Conservation (phyloP, 2,888 invertebrate species). For the Diplazon laetatorius region DNA sequence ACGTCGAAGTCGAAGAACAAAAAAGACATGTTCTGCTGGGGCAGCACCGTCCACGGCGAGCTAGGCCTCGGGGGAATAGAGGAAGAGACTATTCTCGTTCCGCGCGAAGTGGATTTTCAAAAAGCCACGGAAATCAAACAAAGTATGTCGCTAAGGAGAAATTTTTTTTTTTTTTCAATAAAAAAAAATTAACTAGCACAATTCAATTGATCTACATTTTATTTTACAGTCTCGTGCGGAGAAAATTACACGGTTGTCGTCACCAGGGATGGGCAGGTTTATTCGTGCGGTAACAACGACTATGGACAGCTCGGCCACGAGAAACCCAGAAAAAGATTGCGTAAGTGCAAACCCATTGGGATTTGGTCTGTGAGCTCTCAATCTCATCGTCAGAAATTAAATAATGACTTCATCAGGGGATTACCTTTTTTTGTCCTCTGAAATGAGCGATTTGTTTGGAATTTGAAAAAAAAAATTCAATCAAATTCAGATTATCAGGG, state of each 20-base stretch:
- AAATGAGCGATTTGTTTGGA: no score
- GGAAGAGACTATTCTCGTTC: constrained; percentile 85
- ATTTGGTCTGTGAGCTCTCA: neutral
- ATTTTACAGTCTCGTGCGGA: constrained; percentile 89
- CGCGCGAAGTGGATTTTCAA: constrained; percentile 82
- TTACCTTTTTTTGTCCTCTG: no score
- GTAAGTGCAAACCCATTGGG: constrained; percentile 83
- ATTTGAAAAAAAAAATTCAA: no score
- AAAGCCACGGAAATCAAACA: constrained; percentile 79
- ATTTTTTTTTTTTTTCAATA: no score
- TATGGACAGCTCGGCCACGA: constrained; percentile 94
- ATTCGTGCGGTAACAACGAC: constrained; percentile 97
- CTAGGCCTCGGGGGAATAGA: constrained; percentile 91
- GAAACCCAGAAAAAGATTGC: constrained; percentile 86
- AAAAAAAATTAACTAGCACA: constrained; percentile 27
- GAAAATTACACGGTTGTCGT: constrained; percentile 92
- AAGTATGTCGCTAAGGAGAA: constrained; percentile 70
- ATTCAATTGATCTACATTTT: constrained; percentile 47
- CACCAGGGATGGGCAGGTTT: constrained; percentile 90
- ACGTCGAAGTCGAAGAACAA: constrained; percentile 50
- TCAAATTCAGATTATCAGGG: neutral
- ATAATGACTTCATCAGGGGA: no score
- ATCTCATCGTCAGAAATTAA: neutral
- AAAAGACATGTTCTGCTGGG: constrained; percentile 88
- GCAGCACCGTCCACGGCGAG: constrained; percentile 90